phyloP scores from a whole-genome alignment of 2,888 invertebrate genomes.

The Drosophila diplacantha region DNA sequence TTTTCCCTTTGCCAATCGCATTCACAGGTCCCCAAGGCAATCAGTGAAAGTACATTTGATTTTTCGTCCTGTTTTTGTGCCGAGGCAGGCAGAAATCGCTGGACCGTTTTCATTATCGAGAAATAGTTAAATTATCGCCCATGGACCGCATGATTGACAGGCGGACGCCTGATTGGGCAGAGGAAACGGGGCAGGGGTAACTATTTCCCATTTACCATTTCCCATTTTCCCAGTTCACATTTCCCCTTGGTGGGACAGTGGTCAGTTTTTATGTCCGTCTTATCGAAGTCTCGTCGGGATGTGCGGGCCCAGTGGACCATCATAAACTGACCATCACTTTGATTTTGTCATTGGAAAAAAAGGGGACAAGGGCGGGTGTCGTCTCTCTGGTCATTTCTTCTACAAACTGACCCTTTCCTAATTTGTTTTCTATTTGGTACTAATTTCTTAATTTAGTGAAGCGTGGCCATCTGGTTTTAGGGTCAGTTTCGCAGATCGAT shows the following conservation, averaged over 20 bases:
- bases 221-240: constrained; percentile 45
- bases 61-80: constrained; percentile 46
- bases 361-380: constrained; percentile 3
- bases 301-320: constrained; percentile 50
- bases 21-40: constrained; percentile 65
- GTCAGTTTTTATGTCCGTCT: constrained; percentile 66
- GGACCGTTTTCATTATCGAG: constrained; percentile 63
- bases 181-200: constrained; percentile 7
- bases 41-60: constrained; percentile 70
- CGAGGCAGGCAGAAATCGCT: constrained; percentile 45
- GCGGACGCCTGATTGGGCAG: constrained; percentile 41
- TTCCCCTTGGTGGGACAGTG: constrained; percentile 43
- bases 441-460: constrained; percentile 68
- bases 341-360: constrained; percentile 57
- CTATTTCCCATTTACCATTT: constrained; percentile 30
- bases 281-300: constrained; percentile 37
- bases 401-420: constrained; percentile 62
- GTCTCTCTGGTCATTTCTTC: constrained; percentile 34
- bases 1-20: constrained; percentile 27
- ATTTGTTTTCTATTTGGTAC: constrained; percentile 72
- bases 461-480: constrained; percentile 37
- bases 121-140: constrained; percentile 69
- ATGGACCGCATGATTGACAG: constrained; percentile 63
- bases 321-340: constrained; percentile 70
- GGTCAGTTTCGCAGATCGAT: constrained; percentile 44